Evolutionary conservation across 2,888 invertebrate species (phyloP), one percentile per base, ranked within the genome.

Genomic region (Brenthis ino): DNA sequence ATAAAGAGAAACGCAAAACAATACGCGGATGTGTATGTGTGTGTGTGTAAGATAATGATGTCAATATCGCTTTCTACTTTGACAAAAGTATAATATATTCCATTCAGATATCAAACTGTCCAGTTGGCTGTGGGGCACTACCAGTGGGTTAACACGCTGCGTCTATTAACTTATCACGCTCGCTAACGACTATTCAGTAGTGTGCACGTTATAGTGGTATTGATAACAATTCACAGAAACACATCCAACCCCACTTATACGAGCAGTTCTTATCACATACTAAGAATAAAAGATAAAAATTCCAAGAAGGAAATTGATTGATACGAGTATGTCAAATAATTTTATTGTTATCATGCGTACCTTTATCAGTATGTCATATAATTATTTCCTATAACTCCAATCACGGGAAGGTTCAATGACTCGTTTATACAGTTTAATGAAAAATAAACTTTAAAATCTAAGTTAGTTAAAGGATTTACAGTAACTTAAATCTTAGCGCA

Each of bases 241-340:
- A 66, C 24, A 48, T 47, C 57, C 67, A 64, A 53, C 54, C 56
- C 63, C 57, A 60, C 64, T 68, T 61, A 24, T 65, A 67, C 60
- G 56, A 67, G 53, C 53, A 63, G 60, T 58, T 69, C 56, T 63
- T 74, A 74, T 68, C 68, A 65, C 57, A 57, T 75, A 72, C 75
- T 64, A 58, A 69, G 71, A 74, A 75, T 68, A 65, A 69, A 63
- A 74, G 69, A 75, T 73, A 71, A 71, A 72, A 68, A 72, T 74
- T 70, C 71, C 57, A 47, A 68, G 75, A 74, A 75, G n/a, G 20
- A 33, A 53, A 37, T 16, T 68, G 60, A 72, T 66, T 67, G 69
- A 64, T 69, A n/a, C n/a, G n/a, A n/a, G n/a, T n/a, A 68, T 68
- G 66, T 71, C 65, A 71, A 71, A 71, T 71, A 71, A 74, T 67